Evolutionary conservation across 2,113 vertebrate genomes (phyloP).

Genomic region (Podiceps cristatus): DNA sequence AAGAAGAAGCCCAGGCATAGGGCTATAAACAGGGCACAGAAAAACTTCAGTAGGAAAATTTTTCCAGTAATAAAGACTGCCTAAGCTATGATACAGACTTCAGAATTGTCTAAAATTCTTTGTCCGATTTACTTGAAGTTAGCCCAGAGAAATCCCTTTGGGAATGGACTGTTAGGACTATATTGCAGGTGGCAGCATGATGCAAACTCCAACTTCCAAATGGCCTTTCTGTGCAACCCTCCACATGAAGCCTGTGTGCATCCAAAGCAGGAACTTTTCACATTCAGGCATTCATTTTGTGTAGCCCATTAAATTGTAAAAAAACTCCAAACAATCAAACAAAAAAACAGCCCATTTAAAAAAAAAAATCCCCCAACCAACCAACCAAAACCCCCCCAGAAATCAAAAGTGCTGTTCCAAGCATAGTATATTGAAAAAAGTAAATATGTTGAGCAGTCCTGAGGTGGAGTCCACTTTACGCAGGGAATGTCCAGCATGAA

Average conservation of each 20-base stretch:
- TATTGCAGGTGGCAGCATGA: background rate
- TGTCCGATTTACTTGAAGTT: background rate
- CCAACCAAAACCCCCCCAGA: background rate
- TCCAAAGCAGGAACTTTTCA: background rate
- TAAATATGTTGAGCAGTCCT: background rate
- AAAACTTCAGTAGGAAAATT: background rate
- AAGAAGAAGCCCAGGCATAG: background rate
- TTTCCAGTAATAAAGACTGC: background rate
- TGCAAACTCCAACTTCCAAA: background rate
- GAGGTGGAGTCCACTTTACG: background rate
- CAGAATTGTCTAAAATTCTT: background rate
- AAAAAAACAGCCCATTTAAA: no score
- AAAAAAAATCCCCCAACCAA: no score
- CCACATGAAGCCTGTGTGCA: background rate
- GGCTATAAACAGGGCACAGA: background rate
- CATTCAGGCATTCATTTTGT: background rate
- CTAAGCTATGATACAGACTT: background rate
- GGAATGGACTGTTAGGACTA: background rate
- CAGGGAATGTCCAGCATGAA: background rate
- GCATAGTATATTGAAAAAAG: rapidly evolving
- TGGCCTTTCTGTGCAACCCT: background rate
- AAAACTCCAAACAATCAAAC: background rate
- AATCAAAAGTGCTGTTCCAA: background rate
- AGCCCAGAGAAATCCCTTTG: background rate
- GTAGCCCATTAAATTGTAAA: background rate